phyloP scores from a whole-genome alignment of 2,113 vertebrate genomes.

The Equus przewalskii region DNA sequence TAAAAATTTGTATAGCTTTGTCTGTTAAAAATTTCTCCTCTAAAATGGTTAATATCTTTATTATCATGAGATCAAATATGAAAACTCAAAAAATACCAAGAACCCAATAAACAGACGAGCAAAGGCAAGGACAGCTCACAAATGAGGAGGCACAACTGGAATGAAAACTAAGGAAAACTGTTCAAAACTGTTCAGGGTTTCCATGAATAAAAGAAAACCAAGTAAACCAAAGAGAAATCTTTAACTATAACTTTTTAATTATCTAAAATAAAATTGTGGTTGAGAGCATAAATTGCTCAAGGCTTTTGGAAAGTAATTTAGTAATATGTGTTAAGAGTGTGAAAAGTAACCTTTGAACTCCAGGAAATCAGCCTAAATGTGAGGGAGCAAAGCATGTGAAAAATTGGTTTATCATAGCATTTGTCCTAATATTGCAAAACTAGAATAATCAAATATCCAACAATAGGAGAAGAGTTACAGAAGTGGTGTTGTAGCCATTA shows the following conservation, averaged over 20 bases:
- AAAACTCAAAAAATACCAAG: background rate
- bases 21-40: background rate
- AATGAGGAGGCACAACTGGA: background rate
- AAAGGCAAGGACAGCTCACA: background rate
- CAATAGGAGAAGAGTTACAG: background rate
- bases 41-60: background rate
- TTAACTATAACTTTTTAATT: slow-evolving; percentile 42
- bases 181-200: background rate
- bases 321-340: background rate
- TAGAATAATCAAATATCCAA: background rate
- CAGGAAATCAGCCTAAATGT: slow-evolving; percentile 24
- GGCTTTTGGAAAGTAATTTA: slow-evolving; percentile 31
- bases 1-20: background rate
- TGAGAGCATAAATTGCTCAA: background rate
- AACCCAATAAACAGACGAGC: background rate
- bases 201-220: slow-evolving; percentile 10
- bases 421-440: background rate
- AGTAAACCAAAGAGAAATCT: background rate
- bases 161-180: background rate
- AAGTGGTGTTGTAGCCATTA: background rate
- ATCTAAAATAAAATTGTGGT: slow-evolving; percentile 30
- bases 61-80: background rate
- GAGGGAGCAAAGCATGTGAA: background rate
- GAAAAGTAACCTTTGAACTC: background rate
- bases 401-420: background rate